These are phyloP conservation scores for Pyxicephalus adspersus DNA, from an alignment of 2,113 vertebrate genomes.

Conservation along the genomic window DNA sequence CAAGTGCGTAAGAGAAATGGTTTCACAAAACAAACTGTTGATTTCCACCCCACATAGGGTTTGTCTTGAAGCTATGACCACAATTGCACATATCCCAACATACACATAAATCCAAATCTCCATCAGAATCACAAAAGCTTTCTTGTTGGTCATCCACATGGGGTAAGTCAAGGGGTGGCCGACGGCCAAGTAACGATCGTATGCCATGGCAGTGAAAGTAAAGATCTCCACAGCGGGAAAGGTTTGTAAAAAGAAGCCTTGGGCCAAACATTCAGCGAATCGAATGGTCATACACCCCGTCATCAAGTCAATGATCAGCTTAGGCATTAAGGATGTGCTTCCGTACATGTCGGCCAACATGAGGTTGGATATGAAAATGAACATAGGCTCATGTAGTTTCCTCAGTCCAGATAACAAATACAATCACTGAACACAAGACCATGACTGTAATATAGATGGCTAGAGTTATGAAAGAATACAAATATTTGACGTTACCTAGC, in stretches of 20 bases:
- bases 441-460: not conserved
- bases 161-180: not conserved
- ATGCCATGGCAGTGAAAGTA: constrained; percentile 6
- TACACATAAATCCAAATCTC: not conserved
- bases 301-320: constrained; percentile 7
- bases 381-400: constrained; percentile 11
- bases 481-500: not conserved
- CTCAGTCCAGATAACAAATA: not conserved
- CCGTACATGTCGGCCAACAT: not conserved
- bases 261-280: not conserved
- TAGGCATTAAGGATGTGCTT: not conserved
- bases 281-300: not conserved
- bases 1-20: not conserved
- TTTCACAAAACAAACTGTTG: constrained; percentile 14
- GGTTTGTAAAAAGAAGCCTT: not conserved
- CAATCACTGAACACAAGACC: not conserved
- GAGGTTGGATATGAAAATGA: constrained; percentile 8
- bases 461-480: not conserved
- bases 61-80: not conserved
- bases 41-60: not conserved
- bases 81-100: not conserved
- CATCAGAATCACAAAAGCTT: not conserved
- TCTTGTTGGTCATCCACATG: not conserved
- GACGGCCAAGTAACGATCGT: constrained; percentile 13
- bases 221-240: not conserved